A percentile compares a stretch with the other conserved stretches of the same genome.
phyloP scores from a whole-genome alignment of 2,888 invertebrate genomes.

The Xestia sexstrigata region DNA sequence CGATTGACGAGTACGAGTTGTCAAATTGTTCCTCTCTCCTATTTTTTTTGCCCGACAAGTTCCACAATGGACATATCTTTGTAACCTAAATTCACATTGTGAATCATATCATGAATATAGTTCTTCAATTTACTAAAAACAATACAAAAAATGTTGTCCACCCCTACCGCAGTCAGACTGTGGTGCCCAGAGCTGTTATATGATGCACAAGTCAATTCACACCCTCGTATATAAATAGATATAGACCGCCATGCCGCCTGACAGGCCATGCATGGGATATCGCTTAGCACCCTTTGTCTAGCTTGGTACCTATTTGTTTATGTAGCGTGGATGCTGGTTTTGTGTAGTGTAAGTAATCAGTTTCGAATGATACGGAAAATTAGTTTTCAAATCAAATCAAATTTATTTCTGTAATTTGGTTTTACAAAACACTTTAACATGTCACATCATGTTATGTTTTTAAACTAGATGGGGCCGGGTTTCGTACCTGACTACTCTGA shows the following conservation, averaged over 20 bases:
- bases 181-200: constrained; percentile 82
- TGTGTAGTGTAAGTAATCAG: neutral
- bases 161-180: constrained; percentile 76
- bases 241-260: constrained; percentile 34
- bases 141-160: constrained; percentile 69
- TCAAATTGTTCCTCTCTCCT: no score
- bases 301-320: neutral
- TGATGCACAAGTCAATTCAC: constrained; percentile 85
- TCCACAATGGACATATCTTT: no score
- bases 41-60: no score
- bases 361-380: neutral
- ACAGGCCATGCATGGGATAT: constrained; percentile 56
- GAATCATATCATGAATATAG: no score
- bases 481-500: no score
- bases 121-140: no score
- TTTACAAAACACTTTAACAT: no score
- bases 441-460: no score
- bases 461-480: no score
- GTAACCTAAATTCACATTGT: no score
- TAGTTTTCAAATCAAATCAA: neutral
- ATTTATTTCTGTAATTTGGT: no score
- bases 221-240: constrained; percentile 68
- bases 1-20: no score
- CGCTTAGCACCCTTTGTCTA: constrained; percentile 52
- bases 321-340: neutral